Evolutionary conservation across 1,140 invertebrate species (phyloP).

Genomic region (Lerema accius): DNA sequence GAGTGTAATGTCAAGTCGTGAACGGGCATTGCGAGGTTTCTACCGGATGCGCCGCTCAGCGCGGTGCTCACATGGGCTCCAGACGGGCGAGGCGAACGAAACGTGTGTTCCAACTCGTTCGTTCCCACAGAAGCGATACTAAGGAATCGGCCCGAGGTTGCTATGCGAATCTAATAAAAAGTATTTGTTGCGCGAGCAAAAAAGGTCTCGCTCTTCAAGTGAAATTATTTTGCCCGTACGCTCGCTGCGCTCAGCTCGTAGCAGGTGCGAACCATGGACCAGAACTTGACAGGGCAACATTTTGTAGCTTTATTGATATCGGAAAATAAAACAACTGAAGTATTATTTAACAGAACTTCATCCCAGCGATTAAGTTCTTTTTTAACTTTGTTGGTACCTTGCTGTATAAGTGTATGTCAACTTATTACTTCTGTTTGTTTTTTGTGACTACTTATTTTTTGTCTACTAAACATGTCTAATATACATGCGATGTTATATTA

Average conservation of each 20-base stretch:
- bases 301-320: conserved; percentile 47
- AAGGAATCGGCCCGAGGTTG: conserved; percentile 69
- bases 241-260: conserved; percentile 40
- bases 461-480: no score
- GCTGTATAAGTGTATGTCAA: no score
- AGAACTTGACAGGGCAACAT: conserved; percentile 64
- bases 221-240: conserved; percentile 47
- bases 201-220: conserved; percentile 39
- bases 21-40: conserved; percentile 40
- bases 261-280: conserved; percentile 56
- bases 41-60: conserved; percentile 59
- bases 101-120: conserved; percentile 52
- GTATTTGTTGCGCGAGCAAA: conserved; percentile 43
- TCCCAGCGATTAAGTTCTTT: no score
- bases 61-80: conserved; percentile 66
- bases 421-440: no score
- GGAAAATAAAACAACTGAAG: conserved; percentile 4
- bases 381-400: no score
- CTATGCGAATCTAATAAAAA: conserved; percentile 70
- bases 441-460: no score
- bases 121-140: conserved; percentile 70
- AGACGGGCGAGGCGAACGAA: conserved; percentile 63
- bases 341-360: conserved; percentile 9
- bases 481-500: no score
- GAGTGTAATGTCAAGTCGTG: conserved; percentile 44